Conservation (phyloP, 1,140 invertebrate species). For the Anadara kagoshimensis region DNA sequence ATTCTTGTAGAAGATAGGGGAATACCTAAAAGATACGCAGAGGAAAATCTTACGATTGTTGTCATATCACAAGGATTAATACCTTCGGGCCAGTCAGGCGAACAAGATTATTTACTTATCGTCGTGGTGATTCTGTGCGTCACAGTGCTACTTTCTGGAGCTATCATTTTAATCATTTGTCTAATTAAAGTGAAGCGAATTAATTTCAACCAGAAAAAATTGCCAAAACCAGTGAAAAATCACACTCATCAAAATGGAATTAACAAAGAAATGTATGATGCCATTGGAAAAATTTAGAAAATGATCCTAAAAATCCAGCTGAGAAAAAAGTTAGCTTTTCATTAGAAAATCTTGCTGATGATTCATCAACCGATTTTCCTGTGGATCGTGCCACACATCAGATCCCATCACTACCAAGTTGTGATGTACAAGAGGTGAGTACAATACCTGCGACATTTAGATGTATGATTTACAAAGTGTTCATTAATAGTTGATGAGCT, state of each 20-base stretch:
- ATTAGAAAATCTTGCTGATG: too few species aligned
- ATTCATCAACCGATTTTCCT: too few species aligned
- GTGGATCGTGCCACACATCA: too few species aligned
- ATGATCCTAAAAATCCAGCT: neutral
- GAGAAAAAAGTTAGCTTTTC: slow-evolving; percentile 19
- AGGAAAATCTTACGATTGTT: slow-evolving; percentile 28
- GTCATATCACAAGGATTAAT: slow-evolving; percentile 18
- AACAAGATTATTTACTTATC: slow-evolving; percentile 54
- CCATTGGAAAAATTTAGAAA: slow-evolving; percentile 9
- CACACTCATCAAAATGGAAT: too few species aligned
- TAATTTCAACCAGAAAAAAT: too few species aligned
- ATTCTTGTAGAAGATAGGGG: slow-evolving; percentile 46
- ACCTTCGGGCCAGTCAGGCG: neutral
- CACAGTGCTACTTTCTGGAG: slow-evolving; percentile 57
- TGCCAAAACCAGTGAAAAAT: too few species aligned
- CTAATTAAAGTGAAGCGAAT: slow-evolving; percentile 33
- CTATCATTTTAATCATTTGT: slow-evolving; percentile 60
- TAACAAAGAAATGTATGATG: slow-evolving; percentile 17
- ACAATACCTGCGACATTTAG: too few species aligned
- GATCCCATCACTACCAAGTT: too few species aligned
- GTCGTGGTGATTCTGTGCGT: slow-evolving; percentile 58
- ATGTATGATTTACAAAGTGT: too few species aligned
- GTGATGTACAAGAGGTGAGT: too few species aligned
- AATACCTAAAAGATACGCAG: slow-evolving; percentile 24
- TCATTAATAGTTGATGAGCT: too few species aligned